Evolutionary conservation across 2,888 invertebrate species (phyloP).

Genomic region (Hydropsyche betteni): DNA sequence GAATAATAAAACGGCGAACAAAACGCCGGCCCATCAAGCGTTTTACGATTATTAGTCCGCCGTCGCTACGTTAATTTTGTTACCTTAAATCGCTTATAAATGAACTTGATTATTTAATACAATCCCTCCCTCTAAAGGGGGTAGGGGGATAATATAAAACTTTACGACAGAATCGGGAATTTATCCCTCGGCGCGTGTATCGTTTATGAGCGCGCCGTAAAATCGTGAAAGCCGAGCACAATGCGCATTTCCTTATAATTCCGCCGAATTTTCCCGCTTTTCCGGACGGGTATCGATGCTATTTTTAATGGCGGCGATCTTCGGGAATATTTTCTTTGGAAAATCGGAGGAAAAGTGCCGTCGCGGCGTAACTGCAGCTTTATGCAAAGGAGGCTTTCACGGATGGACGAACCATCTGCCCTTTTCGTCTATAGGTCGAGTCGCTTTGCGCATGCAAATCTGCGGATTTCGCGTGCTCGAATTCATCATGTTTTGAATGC

Average conservation of each 20-base stretch:
- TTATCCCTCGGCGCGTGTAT: slow-evolving; percentile 38
- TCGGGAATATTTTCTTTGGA: neutral
- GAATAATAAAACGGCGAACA: slow-evolving; percentile 5
- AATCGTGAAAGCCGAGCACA: slow-evolving; percentile 36
- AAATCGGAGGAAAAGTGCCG: neutral
- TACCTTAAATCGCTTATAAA: slow-evolving; percentile 38
- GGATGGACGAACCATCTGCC: slow-evolving; percentile 38
- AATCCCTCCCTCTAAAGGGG: neutral
- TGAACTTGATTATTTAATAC: slow-evolving; percentile 40
- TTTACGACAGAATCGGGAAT: slow-evolving; percentile 38
- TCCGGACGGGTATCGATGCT: neutral
- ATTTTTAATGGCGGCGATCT: neutral
- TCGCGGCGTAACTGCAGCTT: slow-evolving; percentile 41
- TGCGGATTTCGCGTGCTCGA: neutral
- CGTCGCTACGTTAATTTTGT: slow-evolving; percentile 27
- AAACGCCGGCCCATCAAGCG: neutral
- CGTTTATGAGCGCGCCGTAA: slow-evolving; percentile 39
- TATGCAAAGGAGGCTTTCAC: slow-evolving; percentile 43
- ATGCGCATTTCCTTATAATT: neutral
- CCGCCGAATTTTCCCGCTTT: neutral
- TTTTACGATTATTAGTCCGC: slow-evolving; percentile 27
- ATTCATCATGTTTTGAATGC: too few species aligned
- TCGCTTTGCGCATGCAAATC: slow-evolving; percentile 23
- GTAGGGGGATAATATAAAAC: slow-evolving; percentile 15
- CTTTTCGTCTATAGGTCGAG: neutral